Evolutionary conservation across 1,140 invertebrate species (phyloP), one percentile per base, ranked within the genome.

Genomic region (Euura lappo): DNA sequence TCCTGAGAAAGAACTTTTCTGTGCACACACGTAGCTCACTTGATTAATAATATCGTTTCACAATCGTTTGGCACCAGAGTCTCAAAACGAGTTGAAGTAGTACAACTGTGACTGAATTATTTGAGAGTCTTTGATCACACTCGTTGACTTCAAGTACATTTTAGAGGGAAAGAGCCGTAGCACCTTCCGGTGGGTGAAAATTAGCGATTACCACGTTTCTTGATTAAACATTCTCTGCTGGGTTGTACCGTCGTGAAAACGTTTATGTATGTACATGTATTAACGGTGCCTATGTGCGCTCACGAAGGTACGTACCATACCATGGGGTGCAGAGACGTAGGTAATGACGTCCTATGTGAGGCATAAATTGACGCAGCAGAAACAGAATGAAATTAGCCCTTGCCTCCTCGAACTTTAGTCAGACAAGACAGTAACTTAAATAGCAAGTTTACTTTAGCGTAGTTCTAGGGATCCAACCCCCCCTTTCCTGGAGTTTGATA

Each of bases 311-410:
- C 51, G 51, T 60, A 11, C 51, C 1, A 60, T 60, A 6, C 10
- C 13, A 60, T 60, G 6, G 51, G 6, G 13, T 60, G 51, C 6
- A 60, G 8, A 60, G 10, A 6, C 51, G 13, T 60, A 60, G 8
- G 6, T 60, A 60, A 60, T 60, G 8, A 11, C 13, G 51, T 8
- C 13, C 8, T 60, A 60, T 11, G 28, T 60, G 8, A 60, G 51
- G 51, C 8, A 60, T 28, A 60, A 60, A 60, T 60, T 60, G 51
- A 60, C 51, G 51, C 51, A 60, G 51, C 51, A 60, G 51, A 60
- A 60, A 60, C 51, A 6, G 51, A 60, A 60, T 60, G 51, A 60
- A 60, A 60, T 60, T 60, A 60, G 51, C 51, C 13, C 51, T n/a
- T 4, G 51, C 13, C 4, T n/a, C 51, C 51, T 60, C 6, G 51